Conservation (phyloP, 2,797 vertebrate species). For the Hoplostethus mediterraneus region DNA sequence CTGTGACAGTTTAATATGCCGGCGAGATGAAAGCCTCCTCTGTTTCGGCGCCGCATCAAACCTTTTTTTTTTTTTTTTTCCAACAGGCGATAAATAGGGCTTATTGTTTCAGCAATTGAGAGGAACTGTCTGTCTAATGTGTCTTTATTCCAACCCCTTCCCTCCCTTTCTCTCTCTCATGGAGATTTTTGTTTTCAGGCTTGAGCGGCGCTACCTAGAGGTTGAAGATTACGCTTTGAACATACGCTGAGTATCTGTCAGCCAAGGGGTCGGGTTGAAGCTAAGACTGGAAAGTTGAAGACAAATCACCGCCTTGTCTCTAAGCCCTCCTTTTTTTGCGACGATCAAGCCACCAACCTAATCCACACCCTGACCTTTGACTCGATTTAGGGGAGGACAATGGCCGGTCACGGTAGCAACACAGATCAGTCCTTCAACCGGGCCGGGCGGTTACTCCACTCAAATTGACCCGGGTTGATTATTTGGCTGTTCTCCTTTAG, state of each 20-base stretch:
- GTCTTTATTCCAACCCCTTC: conserved; percentile 63
- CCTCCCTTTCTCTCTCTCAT: conserved; percentile 37
- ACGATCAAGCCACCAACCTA: conserved; percentile 32
- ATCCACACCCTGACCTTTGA: conserved; percentile 66
- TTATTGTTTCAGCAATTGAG: conserved; percentile 82
- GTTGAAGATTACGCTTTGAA: conserved; percentile 77
- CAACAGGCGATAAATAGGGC: conserved; percentile 85
- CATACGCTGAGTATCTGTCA: conserved; percentile 74
- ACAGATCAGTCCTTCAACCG: conserved; percentile 45
- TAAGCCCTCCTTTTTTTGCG: conserved; percentile 22
- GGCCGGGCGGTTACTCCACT: neutral
- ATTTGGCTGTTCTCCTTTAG: conserved; percentile 19
- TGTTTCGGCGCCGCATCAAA: conserved; percentile 78
- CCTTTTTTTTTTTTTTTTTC: too few relatives aligned
- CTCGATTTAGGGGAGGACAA: conserved; percentile 67
- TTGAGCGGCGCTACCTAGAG: conserved; percentile 74
- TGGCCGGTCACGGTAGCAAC: conserved; percentile 21
- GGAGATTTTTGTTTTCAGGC: conserved; percentile 72
- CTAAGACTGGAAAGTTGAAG: conserved; percentile 39
- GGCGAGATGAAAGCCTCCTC: conserved; percentile 77
- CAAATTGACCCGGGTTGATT: conserved; percentile 49
- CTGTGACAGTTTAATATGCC: conserved; percentile 87
- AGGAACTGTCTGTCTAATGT: conserved; percentile 78
- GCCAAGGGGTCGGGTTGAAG: conserved; percentile 54
- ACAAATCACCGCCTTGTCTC: conserved; percentile 58